phyloP scores from a whole-genome alignment of 1,140 invertebrate species.

The Magallana angulata region DNA sequence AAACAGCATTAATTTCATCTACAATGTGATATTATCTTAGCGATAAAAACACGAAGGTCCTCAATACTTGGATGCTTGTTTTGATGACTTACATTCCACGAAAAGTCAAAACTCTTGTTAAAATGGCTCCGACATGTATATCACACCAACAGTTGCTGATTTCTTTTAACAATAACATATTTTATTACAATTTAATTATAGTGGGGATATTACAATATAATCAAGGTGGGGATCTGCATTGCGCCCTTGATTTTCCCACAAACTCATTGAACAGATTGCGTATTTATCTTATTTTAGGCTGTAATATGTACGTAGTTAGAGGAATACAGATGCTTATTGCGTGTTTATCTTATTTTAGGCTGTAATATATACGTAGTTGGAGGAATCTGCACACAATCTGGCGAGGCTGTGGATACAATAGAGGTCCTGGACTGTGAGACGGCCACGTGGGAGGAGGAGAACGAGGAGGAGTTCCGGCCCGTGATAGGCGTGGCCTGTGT shows the following conservation, averaged over 20 bases:
- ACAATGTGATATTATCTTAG: too few species aligned
- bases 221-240: too few species aligned
- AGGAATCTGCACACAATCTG: background rate
- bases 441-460: background rate
- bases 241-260: background rate
- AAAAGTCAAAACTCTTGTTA: too few species aligned
- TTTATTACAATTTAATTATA: too few species aligned
- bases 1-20: too few species aligned
- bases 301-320: background rate
- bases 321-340: background rate
- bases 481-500: conserved; percentile 34
- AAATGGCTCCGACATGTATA: too few species aligned
- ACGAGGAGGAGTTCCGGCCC: background rate
- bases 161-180: too few species aligned
- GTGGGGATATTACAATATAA: too few species aligned
- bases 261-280: background rate
- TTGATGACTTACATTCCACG: too few species aligned
- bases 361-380: conserved; percentile 10
- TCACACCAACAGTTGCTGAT: too few species aligned
- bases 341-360: background rate
- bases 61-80: too few species aligned
- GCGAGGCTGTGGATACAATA: background rate
- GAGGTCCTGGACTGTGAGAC: conserved; percentile 22
- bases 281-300: background rate
- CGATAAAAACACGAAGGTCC: too few species aligned